phyloP scores from a whole-genome alignment of 2,888 invertebrate genomes.

The Lithophane ornitopus region DNA sequence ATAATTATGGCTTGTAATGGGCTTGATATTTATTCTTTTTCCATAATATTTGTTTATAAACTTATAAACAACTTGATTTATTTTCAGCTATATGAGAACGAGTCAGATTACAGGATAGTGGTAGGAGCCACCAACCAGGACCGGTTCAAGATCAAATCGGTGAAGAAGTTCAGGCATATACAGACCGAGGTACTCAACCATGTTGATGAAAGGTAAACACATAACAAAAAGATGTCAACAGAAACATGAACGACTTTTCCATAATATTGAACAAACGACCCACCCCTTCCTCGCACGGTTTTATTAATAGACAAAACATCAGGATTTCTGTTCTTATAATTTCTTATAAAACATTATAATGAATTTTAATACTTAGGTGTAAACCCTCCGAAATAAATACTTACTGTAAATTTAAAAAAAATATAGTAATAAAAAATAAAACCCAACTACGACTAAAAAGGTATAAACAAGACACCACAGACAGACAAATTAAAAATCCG shows the following conservation, averaged over 20 bases:
- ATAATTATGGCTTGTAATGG: not conserved
- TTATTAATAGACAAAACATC: not conserved
- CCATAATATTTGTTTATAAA: not conserved
- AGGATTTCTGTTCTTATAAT: too few species aligned
- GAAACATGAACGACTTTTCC: not conserved
- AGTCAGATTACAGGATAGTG: conserved; percentile 65
- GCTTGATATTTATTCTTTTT: not conserved
- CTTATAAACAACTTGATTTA: not conserved
- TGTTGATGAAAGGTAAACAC: conserved; percentile 62
- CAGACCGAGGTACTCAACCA: conserved; percentile 31
- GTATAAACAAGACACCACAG: too few species aligned
- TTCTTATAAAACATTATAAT: too few species aligned
- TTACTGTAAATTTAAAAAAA: too few species aligned
- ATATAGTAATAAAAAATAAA: too few species aligned
- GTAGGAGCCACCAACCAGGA: conserved; percentile 64
- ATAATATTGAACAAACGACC: not conserved
- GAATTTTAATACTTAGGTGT: too few species aligned
- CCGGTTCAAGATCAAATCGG: conserved; percentile 71
- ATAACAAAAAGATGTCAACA: not conserved
- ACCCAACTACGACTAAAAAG: too few species aligned
- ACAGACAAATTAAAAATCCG: too few species aligned
- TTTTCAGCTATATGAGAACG: conserved; percentile 64
- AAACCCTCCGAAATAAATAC: too few species aligned
- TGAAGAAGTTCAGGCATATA: conserved; percentile 62
- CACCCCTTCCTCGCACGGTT: not conserved